Evolutionary conservation across 1,140 invertebrate genomes (phyloP), one percentile per base, ranked within the genome.

Genomic region (Gonatopus flavifemur): DNA sequence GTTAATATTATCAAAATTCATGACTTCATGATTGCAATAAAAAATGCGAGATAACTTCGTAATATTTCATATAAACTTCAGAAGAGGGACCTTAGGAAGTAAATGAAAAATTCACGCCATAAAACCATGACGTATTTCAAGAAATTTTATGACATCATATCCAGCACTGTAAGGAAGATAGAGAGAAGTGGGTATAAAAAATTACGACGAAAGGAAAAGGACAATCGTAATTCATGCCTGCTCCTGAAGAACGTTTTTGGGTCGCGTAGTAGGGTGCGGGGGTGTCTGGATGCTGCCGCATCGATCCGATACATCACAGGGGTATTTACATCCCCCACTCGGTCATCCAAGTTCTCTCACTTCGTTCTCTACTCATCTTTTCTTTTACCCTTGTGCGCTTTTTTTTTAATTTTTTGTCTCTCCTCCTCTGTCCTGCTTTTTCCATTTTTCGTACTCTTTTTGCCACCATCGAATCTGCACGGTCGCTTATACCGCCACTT

Each of bases 301-400:
- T 78, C 74, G 76, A 78, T 78, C 76, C 76, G 76, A 78, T 78
- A 78, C 74, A 78, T 78, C 76, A 78, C 73, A 56, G 67, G 70
- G 70, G 73, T 69, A 78, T 78, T 78, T 76, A 74, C 72, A 76
- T 76, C 71, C 68, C 71, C 67, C 61, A 44, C 38, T 46, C 51
- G 35, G 48, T 41, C 16, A 22, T 55, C 59, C 51, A 33, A 51
- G 49, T 49, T 49, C 18, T 42, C 38, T 52, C 43, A 39, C 30
- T 57, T 47, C 56, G 50, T 19, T 20, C 32, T 40, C 38, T 42
- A n/a, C 28, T 25, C 43, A 30, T 47, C 38, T 45, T 32, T 44
- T 36, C n/a, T 19, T 56, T 28, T 28, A 12, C 39, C 35, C 49
- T 49, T 36, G n/a, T n/a, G 38, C 49, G 37, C 42, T 39, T 18